These are phyloP conservation scores for Eupithecia inturbata DNA, from an alignment of 2,888 invertebrate genomes.

Conservation along the genomic window DNA sequence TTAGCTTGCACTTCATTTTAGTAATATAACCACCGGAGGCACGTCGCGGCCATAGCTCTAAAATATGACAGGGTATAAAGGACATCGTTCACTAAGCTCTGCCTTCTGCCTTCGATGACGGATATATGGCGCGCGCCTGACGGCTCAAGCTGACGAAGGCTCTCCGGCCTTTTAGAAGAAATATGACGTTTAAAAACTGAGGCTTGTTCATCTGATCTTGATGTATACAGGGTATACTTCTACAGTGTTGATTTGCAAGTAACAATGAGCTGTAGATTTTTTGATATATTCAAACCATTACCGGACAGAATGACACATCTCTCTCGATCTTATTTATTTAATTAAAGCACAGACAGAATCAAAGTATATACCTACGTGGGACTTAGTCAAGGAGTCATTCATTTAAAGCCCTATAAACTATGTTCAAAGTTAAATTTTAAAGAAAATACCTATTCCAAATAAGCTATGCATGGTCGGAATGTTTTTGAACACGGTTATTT, in stretches of 20 bases:
- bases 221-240: not conserved
- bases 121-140: conserved; percentile 74
- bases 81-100: conserved; percentile 67
- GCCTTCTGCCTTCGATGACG: conserved; percentile 67
- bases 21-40: conserved; percentile 48
- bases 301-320: too few species aligned
- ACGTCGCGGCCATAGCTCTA: conserved; percentile 75
- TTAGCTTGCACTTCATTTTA: conserved; percentile 35
- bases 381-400: not conserved
- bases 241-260: not conserved
- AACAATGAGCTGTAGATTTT: too few species aligned
- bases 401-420: not conserved
- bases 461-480: not conserved
- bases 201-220: not conserved
- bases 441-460: not conserved
- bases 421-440: not conserved
- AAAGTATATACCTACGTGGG: too few species aligned
- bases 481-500: not conserved
- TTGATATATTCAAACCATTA: too few species aligned
- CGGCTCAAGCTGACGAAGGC: conserved; percentile 53
- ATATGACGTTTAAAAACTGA: not conserved
- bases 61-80: conserved; percentile 71
- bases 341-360: too few species aligned
- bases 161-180: not conserved
- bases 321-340: too few species aligned